These are phyloP conservation scores for Tamandua tetradactyla DNA, from an alignment of 2,797 vertebrate genomes.

Conservation along the genomic window DNA sequence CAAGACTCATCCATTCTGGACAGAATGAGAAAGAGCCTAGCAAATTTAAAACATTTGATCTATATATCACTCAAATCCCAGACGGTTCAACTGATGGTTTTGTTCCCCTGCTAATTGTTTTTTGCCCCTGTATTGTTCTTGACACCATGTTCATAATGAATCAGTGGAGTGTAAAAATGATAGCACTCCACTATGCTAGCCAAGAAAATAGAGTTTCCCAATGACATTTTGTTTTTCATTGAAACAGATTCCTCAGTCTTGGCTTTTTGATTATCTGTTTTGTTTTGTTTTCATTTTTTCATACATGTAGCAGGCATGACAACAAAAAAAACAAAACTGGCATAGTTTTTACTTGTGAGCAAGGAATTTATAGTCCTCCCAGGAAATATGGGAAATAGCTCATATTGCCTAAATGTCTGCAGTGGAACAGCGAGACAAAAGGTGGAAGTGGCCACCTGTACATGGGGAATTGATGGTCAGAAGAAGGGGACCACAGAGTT, in stretches of 20 bases:
- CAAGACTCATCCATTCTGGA: slow-evolving; percentile 61
- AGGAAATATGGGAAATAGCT: background rate
- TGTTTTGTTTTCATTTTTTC: slow-evolving; percentile 29
- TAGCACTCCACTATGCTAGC: background rate
- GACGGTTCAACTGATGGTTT: slow-evolving; percentile 66
- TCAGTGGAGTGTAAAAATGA: slow-evolving; percentile 61
- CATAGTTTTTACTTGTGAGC: background rate
- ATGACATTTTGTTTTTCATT: slow-evolving; percentile 53
- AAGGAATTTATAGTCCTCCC: background rate
- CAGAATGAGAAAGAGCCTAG: slow-evolving; percentile 67
- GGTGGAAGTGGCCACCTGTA: background rate
- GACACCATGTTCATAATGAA: slow-evolving; percentile 66
- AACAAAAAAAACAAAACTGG: background rate
- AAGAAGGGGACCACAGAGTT: background rate
- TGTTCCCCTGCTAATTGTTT: slow-evolving; percentile 72
- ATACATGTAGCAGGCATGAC: background rate
- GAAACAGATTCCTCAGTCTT: slow-evolving; percentile 30
- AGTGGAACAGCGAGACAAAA: background rate
- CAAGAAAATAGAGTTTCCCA: slow-evolving; percentile 61
- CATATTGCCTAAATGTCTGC: background rate
- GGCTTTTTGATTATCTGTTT: slow-evolving; percentile 25
- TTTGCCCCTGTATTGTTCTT: slow-evolving; percentile 57
- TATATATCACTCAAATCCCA: slow-evolving; percentile 70
- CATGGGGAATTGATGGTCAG: background rate
- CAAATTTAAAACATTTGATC: slow-evolving; percentile 70